Conservation (phyloP, 2,888 invertebrate species). For the Gasteruption jaculator region DNA sequence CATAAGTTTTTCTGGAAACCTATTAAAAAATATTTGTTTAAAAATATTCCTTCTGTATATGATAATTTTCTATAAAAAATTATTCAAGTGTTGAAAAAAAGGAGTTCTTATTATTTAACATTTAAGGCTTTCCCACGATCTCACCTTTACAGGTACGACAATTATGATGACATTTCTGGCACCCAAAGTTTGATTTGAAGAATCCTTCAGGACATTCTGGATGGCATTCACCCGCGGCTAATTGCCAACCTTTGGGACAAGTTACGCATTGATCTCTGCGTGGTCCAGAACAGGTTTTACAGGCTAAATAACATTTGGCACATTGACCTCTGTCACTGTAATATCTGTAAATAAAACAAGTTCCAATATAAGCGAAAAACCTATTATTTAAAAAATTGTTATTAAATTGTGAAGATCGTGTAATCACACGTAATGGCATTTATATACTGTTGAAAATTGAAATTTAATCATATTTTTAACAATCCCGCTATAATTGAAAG, state of each 20-base stretch:
- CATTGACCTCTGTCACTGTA: conserved; percentile 83
- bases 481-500: no score
- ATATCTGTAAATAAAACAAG: conserved; percentile 57
- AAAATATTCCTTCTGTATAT: no score
- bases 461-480: no score
- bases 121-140: conserved; percentile 13
- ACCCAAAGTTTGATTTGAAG: conserved; percentile 76
- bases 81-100: no score
- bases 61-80: no score
- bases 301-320: conserved; percentile 78
- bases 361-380: no score
- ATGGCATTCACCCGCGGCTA: conserved; percentile 80
- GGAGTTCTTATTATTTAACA: not conserved
- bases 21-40: no score
- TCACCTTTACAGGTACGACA: conserved; percentile 82
- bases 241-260: conserved; percentile 75
- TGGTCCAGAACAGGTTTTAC: conserved; percentile 81
- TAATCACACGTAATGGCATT: not conserved
- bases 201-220: conserved; percentile 84
- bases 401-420: not conserved
- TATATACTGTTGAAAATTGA: no score
- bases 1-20: no score
- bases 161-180: conserved; percentile 84
- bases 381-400: not conserved
- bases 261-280: conserved; percentile 80